phyloP scores from a whole-genome alignment of 2,113 vertebrate genomes.

The Corydoras sp. region DNA sequence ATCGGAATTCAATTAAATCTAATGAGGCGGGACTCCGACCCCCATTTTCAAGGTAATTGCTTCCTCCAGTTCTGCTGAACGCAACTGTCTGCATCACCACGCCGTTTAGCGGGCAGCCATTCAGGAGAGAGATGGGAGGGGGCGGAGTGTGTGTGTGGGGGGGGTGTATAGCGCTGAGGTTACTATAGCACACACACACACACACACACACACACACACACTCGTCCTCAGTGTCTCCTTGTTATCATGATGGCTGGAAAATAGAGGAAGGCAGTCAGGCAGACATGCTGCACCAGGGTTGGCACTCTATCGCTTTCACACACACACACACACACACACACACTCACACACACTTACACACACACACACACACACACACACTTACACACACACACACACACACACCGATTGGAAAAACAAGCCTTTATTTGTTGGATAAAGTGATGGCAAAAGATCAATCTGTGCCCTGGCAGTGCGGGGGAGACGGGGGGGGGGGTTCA shows the following conservation, averaged over 20 bases:
- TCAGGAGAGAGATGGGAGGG: constrained; percentile 51
- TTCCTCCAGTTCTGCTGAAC: constrained; percentile 63
- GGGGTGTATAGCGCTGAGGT: not conserved
- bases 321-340: too few relatives aligned
- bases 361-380: too few relatives aligned
- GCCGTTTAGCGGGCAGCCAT: constrained; percentile 63
- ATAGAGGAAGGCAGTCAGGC: constrained; percentile 31
- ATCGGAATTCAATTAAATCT: constrained; percentile 80
- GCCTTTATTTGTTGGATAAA: constrained; percentile 54
- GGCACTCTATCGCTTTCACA: constrained; percentile 17
- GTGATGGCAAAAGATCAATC: constrained; percentile 62
- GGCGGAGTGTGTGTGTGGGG: not conserved
- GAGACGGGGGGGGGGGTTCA: constrained; percentile 43
- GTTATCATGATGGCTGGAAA: constrained; percentile 27
- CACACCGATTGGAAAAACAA: constrained; percentile 41
- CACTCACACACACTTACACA: too few relatives aligned
- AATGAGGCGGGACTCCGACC: constrained; percentile 72
- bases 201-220: constrained; percentile 21
- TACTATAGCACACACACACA: too few relatives aligned
- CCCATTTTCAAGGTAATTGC: constrained; percentile 79
- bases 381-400: constrained; percentile 14
- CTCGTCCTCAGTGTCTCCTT: constrained; percentile 32
- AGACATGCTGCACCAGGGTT: constrained; percentile 18
- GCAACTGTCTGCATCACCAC: constrained; percentile 48
- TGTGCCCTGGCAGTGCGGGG: constrained; percentile 40